These are phyloP conservation scores for Riparia riparia DNA, from an alignment of 2,113 vertebrate genomes.

Conservation along the genomic window DNA sequence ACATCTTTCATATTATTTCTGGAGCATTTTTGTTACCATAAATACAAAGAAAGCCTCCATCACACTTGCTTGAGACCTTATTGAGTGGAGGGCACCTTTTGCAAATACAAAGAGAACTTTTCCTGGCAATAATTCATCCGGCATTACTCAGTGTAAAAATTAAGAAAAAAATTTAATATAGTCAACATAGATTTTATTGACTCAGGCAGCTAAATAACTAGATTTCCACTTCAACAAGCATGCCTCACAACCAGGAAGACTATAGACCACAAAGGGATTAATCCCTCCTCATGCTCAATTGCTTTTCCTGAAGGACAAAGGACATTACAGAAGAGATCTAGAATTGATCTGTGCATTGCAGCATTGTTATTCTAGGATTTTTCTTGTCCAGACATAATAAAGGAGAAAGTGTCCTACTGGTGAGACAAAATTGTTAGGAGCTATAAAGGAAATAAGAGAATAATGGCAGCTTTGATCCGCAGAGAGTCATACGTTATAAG, in stretches of 20 bases:
- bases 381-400: background rate
- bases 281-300: fast-evolving
- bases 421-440: background rate
- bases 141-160: background rate
- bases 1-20: background rate
- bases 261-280: background rate
- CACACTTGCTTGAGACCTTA: background rate
- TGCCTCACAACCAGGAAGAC: background rate
- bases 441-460: background rate
- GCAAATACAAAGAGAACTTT: background rate
- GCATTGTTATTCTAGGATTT: background rate
- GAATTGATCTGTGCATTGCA: background rate
- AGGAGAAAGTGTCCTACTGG: background rate
- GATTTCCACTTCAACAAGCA: background rate
- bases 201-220: background rate
- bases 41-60: background rate
- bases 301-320: background rate
- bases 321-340: background rate
- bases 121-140: background rate
- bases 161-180: background rate
- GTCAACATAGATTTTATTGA: background rate
- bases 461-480: background rate
- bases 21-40: background rate
- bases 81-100: background rate
- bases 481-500: background rate